Conservation (phyloP, 2,113 vertebrate genomes). For the Chlorodrepanis virens region DNA sequence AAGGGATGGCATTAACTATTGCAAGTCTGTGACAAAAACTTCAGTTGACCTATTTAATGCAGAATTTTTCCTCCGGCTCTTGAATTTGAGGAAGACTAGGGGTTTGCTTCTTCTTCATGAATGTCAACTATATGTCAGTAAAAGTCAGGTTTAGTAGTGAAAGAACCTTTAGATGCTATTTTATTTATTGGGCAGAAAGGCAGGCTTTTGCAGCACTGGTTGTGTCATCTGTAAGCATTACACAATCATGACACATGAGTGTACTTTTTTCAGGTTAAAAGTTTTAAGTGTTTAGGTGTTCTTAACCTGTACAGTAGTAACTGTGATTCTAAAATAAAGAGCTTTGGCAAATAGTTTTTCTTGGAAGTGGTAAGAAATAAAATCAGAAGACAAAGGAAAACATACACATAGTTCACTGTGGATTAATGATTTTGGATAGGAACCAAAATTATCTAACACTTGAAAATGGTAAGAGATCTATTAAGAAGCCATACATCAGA, state of each 20-base stretch:
- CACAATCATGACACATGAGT: neutral
- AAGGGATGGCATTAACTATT: neutral
- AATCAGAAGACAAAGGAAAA: neutral
- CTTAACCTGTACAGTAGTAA: neutral
- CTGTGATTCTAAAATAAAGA: neutral
- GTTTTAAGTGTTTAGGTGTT: neutral
- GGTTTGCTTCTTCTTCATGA: neutral
- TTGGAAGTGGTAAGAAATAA: neutral
- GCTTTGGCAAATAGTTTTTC: neutral
- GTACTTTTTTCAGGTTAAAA: neutral
- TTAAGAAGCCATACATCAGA: neutral
- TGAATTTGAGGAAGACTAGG: neutral
- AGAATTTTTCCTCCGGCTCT: neutral
- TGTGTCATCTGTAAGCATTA: neutral
- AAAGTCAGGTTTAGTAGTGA: neutral
- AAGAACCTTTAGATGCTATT: neutral
- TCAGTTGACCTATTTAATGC: neutral
- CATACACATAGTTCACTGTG: neutral
- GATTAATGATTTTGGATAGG: neutral
- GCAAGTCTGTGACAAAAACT: neutral
- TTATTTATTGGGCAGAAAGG: neutral
- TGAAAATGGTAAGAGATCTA: neutral
- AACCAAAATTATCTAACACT: constrained; percentile 6
- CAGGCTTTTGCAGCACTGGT: neutral
- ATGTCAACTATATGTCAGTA: neutral